Base-by-base conservation (phyloP, 1,140 invertebrate species). In the Goniozus legneri region DNA sequence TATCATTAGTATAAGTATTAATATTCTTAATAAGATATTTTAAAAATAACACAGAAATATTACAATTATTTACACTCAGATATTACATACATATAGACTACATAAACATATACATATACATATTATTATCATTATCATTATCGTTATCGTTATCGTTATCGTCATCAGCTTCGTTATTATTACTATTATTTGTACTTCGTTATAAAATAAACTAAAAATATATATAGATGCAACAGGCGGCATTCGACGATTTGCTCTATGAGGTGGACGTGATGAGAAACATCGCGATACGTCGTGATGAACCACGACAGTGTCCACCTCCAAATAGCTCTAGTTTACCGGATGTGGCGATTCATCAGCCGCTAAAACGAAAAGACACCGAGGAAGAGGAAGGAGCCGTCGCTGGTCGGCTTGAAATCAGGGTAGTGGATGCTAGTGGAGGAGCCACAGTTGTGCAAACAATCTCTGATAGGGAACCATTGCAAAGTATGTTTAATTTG, bases 211-310 rank as follows among this genome's bases (percentile, higher is more conserved):
- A n/a, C n/a, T n/a, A n/a, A n/a, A n/a, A n/a, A n/a, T n/a, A n/a
- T n/a, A n/a, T 36, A 19, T 36, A 81, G 80, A 58, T 92, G 18
- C 90, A 92, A 67, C 88, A 92, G 74, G 89, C 89, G 15, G 84
- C 88, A 8, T 90, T 93, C 70, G 89, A 92, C 65, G 85, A 91
- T 67, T 80, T 84, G 50, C 76, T 88, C 0, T 93, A 90, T 71
- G 80, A 86, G 45, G 82, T 93, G 33, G 90, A 93, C 71, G 84
- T 92, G 15, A 88, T 88, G 79, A 77, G 91, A 33, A 91, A 91
- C 65, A 81, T 92, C 10, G 83, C 80, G 6, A 72, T 73, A 6
- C 68, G 79, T 43, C 52, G 68, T 32, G 63, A 71, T 15, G 64
- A 71, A 14, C 62, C 61, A 10, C 53, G 48, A 36, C 40, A 62